phyloP scores from a whole-genome alignment of 2,113 vertebrate genomes.

The Eulemur rufifrons region DNA sequence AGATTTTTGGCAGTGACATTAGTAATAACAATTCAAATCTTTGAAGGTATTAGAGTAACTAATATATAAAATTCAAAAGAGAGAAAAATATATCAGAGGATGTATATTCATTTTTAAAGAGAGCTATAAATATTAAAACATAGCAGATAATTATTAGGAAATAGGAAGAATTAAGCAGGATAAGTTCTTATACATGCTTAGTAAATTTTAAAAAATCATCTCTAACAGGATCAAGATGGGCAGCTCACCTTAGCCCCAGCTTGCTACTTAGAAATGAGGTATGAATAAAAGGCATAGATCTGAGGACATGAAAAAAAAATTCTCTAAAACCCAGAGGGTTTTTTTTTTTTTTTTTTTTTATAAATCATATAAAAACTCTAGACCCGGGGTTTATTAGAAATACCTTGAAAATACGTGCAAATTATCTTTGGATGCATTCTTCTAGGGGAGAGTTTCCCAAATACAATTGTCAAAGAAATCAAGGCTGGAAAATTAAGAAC shows the following conservation, averaged over 20 bases:
- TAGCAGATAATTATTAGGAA: constrained; percentile 56
- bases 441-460: background rate
- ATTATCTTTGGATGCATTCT: background rate
- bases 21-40: constrained; percentile 43
- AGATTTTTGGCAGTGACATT: constrained; percentile 28
- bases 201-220: constrained; percentile 15
- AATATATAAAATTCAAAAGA: constrained; percentile 45
- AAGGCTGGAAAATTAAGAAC: background rate
- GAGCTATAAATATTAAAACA: constrained; percentile 57
- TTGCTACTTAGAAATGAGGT: background rate
- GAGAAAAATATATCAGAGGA: background rate
- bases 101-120: constrained; percentile 64
- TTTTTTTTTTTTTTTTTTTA: background rate
- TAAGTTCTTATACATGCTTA: constrained; percentile 40
- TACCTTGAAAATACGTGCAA: background rate
- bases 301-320: background rate
- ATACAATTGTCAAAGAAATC: background rate
- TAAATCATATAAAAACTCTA: background rate
- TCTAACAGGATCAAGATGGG: background rate
- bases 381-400: background rate
- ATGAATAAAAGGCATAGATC: background rate
- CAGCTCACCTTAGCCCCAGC: background rate
- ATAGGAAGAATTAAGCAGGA: constrained; percentile 47
- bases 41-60: background rate
- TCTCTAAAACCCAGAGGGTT: background rate